These are phyloP conservation scores for Romanogobio albipinnatus DNA, from an alignment of 2,113 vertebrate genomes.

Conservation along the genomic window DNA sequence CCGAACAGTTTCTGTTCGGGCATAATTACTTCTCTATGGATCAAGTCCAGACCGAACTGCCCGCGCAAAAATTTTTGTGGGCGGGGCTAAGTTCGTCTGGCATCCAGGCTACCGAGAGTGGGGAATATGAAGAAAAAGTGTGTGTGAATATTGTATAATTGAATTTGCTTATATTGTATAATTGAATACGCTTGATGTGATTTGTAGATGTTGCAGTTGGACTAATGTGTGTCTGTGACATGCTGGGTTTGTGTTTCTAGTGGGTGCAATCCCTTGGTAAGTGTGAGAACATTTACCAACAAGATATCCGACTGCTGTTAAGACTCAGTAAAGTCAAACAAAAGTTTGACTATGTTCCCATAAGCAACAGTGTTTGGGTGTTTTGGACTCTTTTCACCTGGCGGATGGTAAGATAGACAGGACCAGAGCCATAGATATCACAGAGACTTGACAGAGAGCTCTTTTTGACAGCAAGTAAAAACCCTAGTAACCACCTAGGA, in stretches of 20 bases:
- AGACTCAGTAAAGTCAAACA: background rate
- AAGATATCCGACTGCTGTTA: conserved; percentile 10
- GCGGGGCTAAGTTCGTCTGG: too few relatives aligned
- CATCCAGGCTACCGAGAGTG: too few relatives aligned
- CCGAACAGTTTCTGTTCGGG: too few relatives aligned
- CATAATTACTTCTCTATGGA: too few relatives aligned
- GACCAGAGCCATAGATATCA: background rate
- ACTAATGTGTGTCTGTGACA: conserved; percentile 11
- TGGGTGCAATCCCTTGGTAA: background rate
- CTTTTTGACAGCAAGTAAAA: background rate
- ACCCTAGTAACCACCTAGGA: background rate
- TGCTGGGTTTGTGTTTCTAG: conserved; percentile 27
- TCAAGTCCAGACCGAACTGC: too few relatives aligned
- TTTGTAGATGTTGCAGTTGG: conserved; percentile 18
- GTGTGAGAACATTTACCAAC: conserved; percentile 6
- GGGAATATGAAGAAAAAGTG: too few relatives aligned
- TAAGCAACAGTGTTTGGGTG: background rate
- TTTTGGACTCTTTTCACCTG: background rate
- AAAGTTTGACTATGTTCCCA: conserved; percentile 16
- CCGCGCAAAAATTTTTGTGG: too few relatives aligned
- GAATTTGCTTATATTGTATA: background rate
- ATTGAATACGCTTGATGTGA: background rate
- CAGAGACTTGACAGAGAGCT: background rate
- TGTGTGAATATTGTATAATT: too few relatives aligned
- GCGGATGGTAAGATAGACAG: background rate